Base-by-base conservation (phyloP, 2,113 vertebrate species). In the Oncorhynchus clarkii region DNA sequence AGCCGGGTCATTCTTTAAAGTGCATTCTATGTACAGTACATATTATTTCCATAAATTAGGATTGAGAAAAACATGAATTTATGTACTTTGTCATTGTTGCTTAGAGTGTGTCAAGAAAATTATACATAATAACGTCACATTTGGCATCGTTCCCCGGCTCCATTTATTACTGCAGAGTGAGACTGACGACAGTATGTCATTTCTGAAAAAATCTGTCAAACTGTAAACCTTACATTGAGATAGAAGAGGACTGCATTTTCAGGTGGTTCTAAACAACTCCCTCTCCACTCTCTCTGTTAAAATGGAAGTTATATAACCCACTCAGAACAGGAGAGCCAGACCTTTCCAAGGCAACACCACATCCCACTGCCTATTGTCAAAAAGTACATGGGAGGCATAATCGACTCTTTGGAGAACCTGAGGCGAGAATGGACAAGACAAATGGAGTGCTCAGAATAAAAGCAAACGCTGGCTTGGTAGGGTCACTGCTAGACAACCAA, bases 271-370 rank as follows among this genome's bases (percentile, higher is more conserved):
- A 78, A 14, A 54, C 16, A 80, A 84, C 67, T 7, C 29, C 48
- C 79, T 73, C 73, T 80, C 78, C 67, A 66, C 71, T 71, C 85
- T 75, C 77, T 86, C 85, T 60, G 60, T 77, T 82, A 88, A 87
- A 89, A 87, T 89, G 83, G 86, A 79, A 83, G 88, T 93, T 93
- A 84, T 87, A 86, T 89, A 93, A 92, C 70, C 74, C 88, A 86
- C 88, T 90, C 86, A 84, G 51, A 79, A 89, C 67, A 73, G 24
- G 85, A 91, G 82, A 85, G 78, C 82, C 67, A 11, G 79, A 83
- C 86, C 87, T 88, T 87, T 73, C 86, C 20, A 81, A 79, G 84
- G 87, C 83, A 89, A 84, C 76, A 74, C 83, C 80, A 16, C 87
- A 86, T 86, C 87, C 89, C 84, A 92, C 89, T 65, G 82, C 78